Percentiles rank a stretch among this genome's conserved stretches.
These are phyloP conservation scores for Saccostrea glomerata DNA, from an alignment of 1,140 invertebrate species.

Conservation along the genomic window DNA sequence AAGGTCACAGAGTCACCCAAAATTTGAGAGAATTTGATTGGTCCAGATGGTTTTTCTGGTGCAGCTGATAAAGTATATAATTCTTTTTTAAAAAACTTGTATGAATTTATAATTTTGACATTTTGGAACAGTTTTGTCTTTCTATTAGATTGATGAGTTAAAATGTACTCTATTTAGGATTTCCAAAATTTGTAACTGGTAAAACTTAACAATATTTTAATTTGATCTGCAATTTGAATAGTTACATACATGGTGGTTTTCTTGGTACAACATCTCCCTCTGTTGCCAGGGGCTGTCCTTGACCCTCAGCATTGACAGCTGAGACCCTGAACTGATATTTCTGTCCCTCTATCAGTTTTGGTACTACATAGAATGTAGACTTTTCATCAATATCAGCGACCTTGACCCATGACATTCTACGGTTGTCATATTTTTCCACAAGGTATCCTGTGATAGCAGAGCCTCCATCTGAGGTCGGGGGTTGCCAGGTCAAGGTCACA, in stretches of 20 bases:
- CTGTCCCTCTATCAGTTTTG: slow-evolving; percentile 93
- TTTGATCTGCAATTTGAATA: slow-evolving; percentile 9
- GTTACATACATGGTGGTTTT: slow-evolving; percentile 78
- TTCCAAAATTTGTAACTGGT: too few species aligned
- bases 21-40: slow-evolving; percentile 84
- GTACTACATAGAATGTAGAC: slow-evolving; percentile 87
- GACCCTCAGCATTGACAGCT: slow-evolving; percentile 95
- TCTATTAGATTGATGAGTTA: too few species aligned
- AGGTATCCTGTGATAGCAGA: slow-evolving; percentile 95
- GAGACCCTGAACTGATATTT: slow-evolving; percentile 98
- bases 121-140: too few species aligned
- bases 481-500: slow-evolving; percentile 95
- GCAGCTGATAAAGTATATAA: slow-evolving; percentile 82
- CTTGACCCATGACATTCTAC: slow-evolving; percentile 82
- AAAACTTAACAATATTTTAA: too few species aligned
- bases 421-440: slow-evolving; percentile 91
- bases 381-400: slow-evolving; percentile 84
- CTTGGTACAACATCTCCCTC: slow-evolving; percentile 81
- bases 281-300: slow-evolving; percentile 89
- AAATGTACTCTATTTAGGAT: too few species aligned
- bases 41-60: slow-evolving; percentile 96
- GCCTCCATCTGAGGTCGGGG: slow-evolving; percentile 98
- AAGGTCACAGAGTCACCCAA: slow-evolving; percentile 85
- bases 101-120: too few species aligned
- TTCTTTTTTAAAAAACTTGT: too few species aligned